phyloP scores from a whole-genome alignment of 2,113 vertebrate species.

The Gymnogyps californianus region DNA sequence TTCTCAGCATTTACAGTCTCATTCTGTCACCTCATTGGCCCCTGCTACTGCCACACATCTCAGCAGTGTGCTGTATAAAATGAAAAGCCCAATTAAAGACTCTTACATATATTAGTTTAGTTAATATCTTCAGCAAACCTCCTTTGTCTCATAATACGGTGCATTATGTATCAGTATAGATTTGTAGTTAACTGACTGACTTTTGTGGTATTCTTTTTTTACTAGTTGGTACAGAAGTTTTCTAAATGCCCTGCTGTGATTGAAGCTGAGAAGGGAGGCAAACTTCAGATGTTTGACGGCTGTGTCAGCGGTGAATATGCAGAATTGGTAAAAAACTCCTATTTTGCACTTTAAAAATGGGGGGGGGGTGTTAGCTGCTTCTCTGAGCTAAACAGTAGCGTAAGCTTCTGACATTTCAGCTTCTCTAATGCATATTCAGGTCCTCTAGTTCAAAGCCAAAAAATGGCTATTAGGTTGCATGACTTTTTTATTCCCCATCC shows the following conservation, averaged over 20 bases:
- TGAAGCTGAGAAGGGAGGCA: conserved; percentile 71
- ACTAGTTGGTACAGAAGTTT: conserved; percentile 68
- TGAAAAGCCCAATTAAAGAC: background rate
- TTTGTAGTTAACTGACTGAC: background rate
- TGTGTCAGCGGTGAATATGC: conserved; percentile 63
- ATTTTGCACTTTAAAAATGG: background rate
- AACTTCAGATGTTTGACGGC: conserved; percentile 71
- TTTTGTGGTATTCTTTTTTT: background rate
- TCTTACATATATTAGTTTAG: fast-evolving
- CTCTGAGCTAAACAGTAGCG: background rate
- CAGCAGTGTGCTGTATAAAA: background rate
- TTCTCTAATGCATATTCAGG: background rate
- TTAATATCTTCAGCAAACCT: background rate
- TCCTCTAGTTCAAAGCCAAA: background rate
- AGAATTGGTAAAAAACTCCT: conserved; percentile 60
- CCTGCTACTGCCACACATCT: no score
- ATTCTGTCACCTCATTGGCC: background rate
- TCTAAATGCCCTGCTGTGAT: conserved; percentile 66
- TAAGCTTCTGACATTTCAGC: background rate
- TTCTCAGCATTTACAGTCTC: background rate
- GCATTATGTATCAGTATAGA: fast-evolving
- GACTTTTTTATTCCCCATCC: background rate
- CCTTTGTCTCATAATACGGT: fast-evolving
- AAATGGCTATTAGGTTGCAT: fast-evolving
- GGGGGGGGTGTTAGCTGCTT: no score